Percentiles rank a stretch among this genome's conserved stretches.
These are phyloP conservation scores for Lutjanus argentimaculatus DNA, from an alignment of 2,797 vertebrate species.

Conservation along the genomic window DNA sequence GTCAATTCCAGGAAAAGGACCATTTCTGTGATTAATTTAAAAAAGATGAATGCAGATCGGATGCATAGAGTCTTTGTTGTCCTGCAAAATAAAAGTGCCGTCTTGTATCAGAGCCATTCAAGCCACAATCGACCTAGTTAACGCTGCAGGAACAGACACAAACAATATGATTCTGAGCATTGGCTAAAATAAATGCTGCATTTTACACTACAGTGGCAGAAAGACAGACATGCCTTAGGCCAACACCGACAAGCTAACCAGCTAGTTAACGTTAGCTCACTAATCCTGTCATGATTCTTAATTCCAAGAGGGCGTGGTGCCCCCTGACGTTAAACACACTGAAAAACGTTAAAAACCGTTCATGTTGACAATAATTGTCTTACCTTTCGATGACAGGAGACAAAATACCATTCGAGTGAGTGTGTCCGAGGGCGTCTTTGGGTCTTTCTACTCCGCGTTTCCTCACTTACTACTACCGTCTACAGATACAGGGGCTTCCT, in stretches of 20 bases:
- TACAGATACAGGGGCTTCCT: constrained; percentile 63
- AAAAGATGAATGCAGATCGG: too few relatives aligned
- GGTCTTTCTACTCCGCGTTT: constrained; percentile 19
- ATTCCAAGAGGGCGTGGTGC: constrained; percentile 63
- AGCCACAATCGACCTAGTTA: constrained; percentile 3
- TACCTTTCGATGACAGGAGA: constrained; percentile 67
- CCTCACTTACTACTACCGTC: background rate
- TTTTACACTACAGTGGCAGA: background rate
- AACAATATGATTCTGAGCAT: background rate
- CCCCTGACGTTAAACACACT: constrained; percentile 13
- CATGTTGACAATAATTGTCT: constrained; percentile 2
- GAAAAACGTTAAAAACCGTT: background rate
- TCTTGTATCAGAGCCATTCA: constrained; percentile 23
- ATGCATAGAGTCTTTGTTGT: background rate
- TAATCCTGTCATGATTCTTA: background rate
- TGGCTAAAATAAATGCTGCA: background rate
- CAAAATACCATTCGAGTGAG: constrained; percentile 53
- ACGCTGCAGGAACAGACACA: background rate
- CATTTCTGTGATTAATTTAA: background rate
- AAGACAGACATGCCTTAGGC: background rate
- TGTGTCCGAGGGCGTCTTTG: constrained; percentile 6
- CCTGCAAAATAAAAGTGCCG: background rate
- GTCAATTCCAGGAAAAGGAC: accelerated
- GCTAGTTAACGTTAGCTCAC: background rate
- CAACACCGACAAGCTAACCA: constrained; percentile 5